Evolutionary conservation across 2,113 vertebrate genomes (phyloP).

Genomic region (Caranx melampygus): DNA sequence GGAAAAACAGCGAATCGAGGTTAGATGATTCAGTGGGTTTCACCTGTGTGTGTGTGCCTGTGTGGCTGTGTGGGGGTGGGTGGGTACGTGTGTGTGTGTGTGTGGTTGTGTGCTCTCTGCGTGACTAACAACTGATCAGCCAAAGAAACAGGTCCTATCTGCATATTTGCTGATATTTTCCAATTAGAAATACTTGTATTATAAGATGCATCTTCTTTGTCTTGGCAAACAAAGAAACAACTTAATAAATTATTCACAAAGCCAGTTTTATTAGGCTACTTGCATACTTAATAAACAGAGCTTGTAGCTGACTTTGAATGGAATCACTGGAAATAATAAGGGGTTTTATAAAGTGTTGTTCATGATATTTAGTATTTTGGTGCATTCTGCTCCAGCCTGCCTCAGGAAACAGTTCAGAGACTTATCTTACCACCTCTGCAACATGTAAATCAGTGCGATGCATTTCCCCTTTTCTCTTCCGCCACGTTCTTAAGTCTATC

Average conservation of each 20-base stretch:
- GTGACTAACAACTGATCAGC: not conserved
- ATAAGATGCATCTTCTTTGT: not conserved
- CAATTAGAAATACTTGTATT: not conserved
- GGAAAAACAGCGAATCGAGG: constrained; percentile 63
- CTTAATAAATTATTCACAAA: constrained; percentile 58
- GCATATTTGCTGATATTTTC: constrained; percentile 10
- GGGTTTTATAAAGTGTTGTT: constrained; percentile 15
- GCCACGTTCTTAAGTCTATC: constrained; percentile 57
- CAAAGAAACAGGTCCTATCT: not conserved
- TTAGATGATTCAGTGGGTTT: constrained; percentile 62
- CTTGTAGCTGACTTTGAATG: constrained; percentile 31
- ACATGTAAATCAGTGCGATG: constrained; percentile 65
- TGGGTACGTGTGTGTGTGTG: not conserved
- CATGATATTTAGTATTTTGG: constrained; percentile 58
- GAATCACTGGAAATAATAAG: constrained; percentile 41
- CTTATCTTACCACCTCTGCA: constrained; percentile 61
- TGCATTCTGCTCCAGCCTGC: constrained; percentile 45
- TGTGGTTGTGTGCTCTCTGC: not conserved
- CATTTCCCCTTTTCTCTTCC: constrained; percentile 41
- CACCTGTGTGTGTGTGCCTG: constrained; percentile 4
- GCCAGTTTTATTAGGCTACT: not conserved
- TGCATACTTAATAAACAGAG: constrained; percentile 20
- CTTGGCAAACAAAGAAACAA: constrained; percentile 35
- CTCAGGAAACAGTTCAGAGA: constrained; percentile 55
- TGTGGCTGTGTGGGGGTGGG: not conserved